Base-by-base conservation (phyloP, 1,140 invertebrate genomes). In the Acromyrmex echinatior region DNA sequence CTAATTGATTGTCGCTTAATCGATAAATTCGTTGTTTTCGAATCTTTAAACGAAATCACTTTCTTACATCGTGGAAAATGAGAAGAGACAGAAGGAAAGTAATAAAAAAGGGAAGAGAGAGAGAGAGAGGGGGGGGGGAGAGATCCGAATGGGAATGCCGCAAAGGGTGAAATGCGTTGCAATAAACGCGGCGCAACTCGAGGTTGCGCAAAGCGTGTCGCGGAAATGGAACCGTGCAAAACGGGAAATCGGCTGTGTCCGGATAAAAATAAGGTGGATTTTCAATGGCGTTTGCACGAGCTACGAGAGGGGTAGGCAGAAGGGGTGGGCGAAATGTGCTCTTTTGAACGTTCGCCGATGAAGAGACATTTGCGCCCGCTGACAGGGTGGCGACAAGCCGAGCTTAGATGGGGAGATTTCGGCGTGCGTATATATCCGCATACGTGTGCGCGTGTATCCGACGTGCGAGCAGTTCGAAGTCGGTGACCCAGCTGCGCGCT, bases 401-500 rank as follows among this genome's bases (percentile, higher is more conserved):
- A 31, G n/a, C 28, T 49, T 77, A 49, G 70, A 60, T 49, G 39
- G 18, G 35, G 53, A 56, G 16, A 39, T 12, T 74, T 84, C 56
- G 56, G 25, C 63, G 10, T 9, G 58, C 31, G 21, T 21, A 79
- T 53, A 77, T 35, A 35, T 35, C 31, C 31, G 31, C 31, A 6
- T 35, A 35, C 31, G 31, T n/a, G 18, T 39, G 51, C n/a, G 28
- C 1, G 81, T 77, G 73, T 60, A 35, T 12, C 49, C 49, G 49
- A 73, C 53, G 78, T 58, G 73, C 79, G 21, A 84, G 62, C 78
- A 82, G 35, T 91, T 92, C 76, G 31, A 90, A 92, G 81, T 92
- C 84, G 88, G 90, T 93, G 92, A 91, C 89, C 93, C 93, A 93
- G 92, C 93, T 94, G 93, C 86, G 66, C 86, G 88, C 80, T 86